phyloP scores from a whole-genome alignment of 2,888 invertebrate genomes.

The Pseudococcus jackbeardsleyi region DNA sequence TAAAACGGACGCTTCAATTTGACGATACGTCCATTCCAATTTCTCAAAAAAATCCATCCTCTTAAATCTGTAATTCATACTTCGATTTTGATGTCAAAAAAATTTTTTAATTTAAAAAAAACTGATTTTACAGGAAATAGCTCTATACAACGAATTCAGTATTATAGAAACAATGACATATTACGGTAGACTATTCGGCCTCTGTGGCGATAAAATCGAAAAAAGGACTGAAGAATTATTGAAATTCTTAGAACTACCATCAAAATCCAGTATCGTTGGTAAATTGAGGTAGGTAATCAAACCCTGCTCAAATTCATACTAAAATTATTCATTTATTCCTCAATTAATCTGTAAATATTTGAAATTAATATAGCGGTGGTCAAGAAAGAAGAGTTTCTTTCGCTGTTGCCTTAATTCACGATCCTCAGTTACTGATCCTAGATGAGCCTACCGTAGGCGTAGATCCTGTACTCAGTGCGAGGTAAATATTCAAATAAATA shows the following conservation, averaged over 20 bases:
- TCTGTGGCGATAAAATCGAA: conserved; percentile 69
- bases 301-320: neutral
- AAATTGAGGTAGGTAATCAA: conserved; percentile 68
- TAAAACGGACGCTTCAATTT: no score
- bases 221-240: conserved; percentile 67
- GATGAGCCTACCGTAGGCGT: conserved; percentile 96
- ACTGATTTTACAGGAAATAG: conserved; percentile 69
- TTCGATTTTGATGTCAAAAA: neutral
- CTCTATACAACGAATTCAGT: conserved; percentile 71
- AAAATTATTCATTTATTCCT: neutral
- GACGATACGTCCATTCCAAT: no score
- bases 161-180: conserved; percentile 72
- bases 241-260: conserved; percentile 68
- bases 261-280: conserved; percentile 67
- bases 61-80: neutral
- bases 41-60: no score
- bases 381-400: conserved; percentile 91
- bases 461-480: conserved; percentile 80
- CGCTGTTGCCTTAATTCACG: conserved; percentile 89
- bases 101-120: neutral
- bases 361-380: conserved; percentile 75
- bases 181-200: conserved; percentile 72
- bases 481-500: conserved; percentile 62
- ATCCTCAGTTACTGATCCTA: conserved; percentile 87
- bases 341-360: neutral